Percentiles rank a stretch among this genome's conserved stretches.
phyloP scores from a whole-genome alignment of 2,888 invertebrate genomes.

The Argyra leucocephala region DNA sequence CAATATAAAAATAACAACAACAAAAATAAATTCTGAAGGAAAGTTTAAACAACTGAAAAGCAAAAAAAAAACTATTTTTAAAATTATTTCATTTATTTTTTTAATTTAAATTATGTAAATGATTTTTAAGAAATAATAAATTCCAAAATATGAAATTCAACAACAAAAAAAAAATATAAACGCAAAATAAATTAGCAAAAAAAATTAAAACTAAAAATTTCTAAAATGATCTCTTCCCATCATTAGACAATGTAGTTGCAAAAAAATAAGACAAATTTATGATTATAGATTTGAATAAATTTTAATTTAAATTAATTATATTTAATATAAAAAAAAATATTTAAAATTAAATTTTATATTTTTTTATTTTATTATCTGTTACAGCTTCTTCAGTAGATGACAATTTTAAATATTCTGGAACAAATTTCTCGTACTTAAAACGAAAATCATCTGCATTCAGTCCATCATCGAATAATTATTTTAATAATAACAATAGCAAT shows the following conservation, averaged over 20 bases:
- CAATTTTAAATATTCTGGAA: constrained; percentile 13
- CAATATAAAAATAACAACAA: too few relatives aligned
- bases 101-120: not conserved
- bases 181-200: too few relatives aligned
- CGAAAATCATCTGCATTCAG: constrained; percentile 17
- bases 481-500: constrained; percentile 14
- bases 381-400: constrained; percentile 14
- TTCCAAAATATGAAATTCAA: too few relatives aligned
- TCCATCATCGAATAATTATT: constrained; percentile 18
- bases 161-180: too few relatives aligned
- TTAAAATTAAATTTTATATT: not conserved
- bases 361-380: constrained; percentile 7
- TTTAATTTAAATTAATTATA: too few relatives aligned
- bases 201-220: too few relatives aligned
- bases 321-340: too few relatives aligned
- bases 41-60: not conserved
- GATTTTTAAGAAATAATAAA: not conserved
- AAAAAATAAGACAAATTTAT: too few relatives aligned
- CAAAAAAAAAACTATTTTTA: not conserved
- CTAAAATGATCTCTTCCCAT: too few relatives aligned
- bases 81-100: not conserved
- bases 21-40: not conserved
- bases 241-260: too few relatives aligned
- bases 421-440: constrained; percentile 20
- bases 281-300: too few relatives aligned